Evolutionary conservation across 2,113 vertebrate genomes (phyloP).

Genomic region (Beaufortia kweichowensis): DNA sequence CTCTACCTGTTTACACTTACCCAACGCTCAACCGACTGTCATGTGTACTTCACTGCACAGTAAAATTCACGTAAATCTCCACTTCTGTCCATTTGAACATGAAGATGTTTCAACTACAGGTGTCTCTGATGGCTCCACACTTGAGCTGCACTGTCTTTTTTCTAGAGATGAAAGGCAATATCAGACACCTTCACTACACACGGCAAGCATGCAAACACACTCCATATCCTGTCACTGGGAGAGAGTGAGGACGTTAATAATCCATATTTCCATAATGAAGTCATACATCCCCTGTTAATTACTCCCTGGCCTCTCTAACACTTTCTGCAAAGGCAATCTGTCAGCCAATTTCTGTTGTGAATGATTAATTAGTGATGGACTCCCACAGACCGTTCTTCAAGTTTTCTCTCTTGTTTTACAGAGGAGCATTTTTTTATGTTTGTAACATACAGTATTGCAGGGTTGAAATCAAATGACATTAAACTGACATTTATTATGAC

Average conservation of each 20-base stretch:
- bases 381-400: constrained; percentile 67
- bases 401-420: constrained; percentile 57
- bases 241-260: constrained; percentile 77
- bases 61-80: background rate
- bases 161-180: constrained; percentile 35
- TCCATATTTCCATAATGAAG: constrained; percentile 75
- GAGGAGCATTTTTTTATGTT: background rate
- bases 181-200: constrained; percentile 11
- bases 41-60: background rate
- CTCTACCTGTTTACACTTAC: too few relatives aligned
- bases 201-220: background rate
- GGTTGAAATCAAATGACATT: too few relatives aligned
- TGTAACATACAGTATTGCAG: too few relatives aligned
- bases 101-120: constrained; percentile 27
- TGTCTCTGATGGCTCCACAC: constrained; percentile 35
- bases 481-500: too few relatives aligned
- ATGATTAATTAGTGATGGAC: constrained; percentile 74
- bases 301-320: constrained; percentile 67
- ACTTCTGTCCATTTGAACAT: constrained; percentile 3
- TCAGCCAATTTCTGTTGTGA: constrained; percentile 68
- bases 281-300: constrained; percentile 69
- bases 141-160: background rate
- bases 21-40: too few relatives aligned
- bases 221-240: constrained; percentile 61
- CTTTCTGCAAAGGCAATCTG: constrained; percentile 67